These are phyloP conservation scores for Scaptomyza cyrtandrae DNA, from an alignment of 2,888 invertebrate species.

Conservation along the genomic window DNA sequence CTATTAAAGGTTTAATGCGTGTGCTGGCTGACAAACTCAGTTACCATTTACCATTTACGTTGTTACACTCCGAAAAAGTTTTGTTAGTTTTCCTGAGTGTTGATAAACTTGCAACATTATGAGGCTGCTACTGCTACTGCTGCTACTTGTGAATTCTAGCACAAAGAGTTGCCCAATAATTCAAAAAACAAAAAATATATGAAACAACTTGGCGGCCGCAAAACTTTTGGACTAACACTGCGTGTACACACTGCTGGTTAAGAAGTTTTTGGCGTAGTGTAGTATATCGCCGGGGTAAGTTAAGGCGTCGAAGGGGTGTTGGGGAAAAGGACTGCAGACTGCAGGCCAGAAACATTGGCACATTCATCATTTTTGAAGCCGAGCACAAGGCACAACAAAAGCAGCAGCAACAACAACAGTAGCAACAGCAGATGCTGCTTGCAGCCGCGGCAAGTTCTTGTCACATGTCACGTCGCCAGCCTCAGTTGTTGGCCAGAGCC, in stretches of 20 bases:
- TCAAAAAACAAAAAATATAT: slow-evolving; percentile 25
- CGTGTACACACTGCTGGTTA: slow-evolving; percentile 34
- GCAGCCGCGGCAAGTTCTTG: slow-evolving; percentile 75
- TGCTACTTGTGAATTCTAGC: slow-evolving; percentile 43
- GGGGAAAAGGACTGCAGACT: slow-evolving; percentile 21
- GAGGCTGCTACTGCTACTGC: slow-evolving; percentile 20
- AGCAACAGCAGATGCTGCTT: slow-evolving; percentile 70
- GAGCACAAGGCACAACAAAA: slow-evolving; percentile 39
- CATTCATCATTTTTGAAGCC: slow-evolving; percentile 72
- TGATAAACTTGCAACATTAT: slow-evolving; percentile 53
- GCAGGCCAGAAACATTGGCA: slow-evolving; percentile 70
- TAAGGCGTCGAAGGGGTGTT: slow-evolving; percentile 39
- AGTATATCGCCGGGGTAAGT: slow-evolving; percentile 35
- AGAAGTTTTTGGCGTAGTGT: slow-evolving; percentile 67
- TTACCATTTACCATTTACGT: slow-evolving; percentile 41
- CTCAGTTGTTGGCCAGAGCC: slow-evolving; percentile 22
- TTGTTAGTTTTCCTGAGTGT: slow-evolving; percentile 22
- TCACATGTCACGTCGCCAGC: slow-evolving; percentile 76
- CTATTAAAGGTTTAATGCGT: slow-evolving; percentile 58
- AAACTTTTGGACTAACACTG: slow-evolving; percentile 53
- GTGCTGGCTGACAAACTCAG: slow-evolving; percentile 43
- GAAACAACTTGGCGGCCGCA: slow-evolving; percentile 66
- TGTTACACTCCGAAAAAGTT: slow-evolving; percentile 47
- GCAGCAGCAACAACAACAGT: slow-evolving; percentile 33
- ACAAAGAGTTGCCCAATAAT: slow-evolving; percentile 75